phyloP scores from a whole-genome alignment of 1,140 invertebrate species.

The Drosophila sproati region DNA sequence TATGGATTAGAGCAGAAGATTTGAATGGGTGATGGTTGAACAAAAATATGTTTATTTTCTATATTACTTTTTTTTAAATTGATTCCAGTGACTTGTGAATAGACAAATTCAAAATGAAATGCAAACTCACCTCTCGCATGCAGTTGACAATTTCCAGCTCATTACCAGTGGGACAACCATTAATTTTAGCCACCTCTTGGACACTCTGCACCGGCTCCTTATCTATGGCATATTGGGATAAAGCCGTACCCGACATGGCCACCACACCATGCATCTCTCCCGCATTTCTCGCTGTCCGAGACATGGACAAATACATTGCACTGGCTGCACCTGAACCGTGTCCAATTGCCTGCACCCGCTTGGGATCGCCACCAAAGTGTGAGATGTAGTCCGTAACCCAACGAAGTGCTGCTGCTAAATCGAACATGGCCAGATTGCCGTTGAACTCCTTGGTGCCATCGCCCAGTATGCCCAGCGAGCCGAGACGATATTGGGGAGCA shows the following conservation, averaged over 20 bases:
- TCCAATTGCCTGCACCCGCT: slow-evolving; percentile 88
- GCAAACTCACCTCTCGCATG: slow-evolving; percentile 84
- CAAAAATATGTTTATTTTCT: no score
- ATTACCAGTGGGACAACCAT: slow-evolving; percentile 85
- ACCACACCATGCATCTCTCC: slow-evolving; percentile 87
- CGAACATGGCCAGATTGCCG: slow-evolving; percentile 90
- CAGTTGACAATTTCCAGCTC: slow-evolving; percentile 86
- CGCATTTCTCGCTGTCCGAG: slow-evolving; percentile 85
- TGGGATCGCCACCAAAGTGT: slow-evolving; percentile 89
- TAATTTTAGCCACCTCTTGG: slow-evolving; percentile 85
- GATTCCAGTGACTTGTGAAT: not conserved
- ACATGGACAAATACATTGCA: slow-evolving; percentile 86
- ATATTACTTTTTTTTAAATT: not conserved
- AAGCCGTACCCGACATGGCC: slow-evolving; percentile 88
- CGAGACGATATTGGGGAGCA: slow-evolving; percentile 92
- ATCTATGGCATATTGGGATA: slow-evolving; percentile 88
- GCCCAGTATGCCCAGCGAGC: slow-evolving; percentile 91
- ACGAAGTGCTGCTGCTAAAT: slow-evolving; percentile 88
- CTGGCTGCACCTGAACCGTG: slow-evolving; percentile 89
- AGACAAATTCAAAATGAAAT: not conserved
- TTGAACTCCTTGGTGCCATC: slow-evolving; percentile 88
- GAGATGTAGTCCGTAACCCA: slow-evolving; percentile 89
- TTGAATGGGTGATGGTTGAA: no score
- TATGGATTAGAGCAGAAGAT: not conserved
- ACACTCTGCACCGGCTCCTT: slow-evolving; percentile 85